phyloP scores from a whole-genome alignment of 2,888 invertebrate species.

The Pyrocoelia pectoralis region DNA sequence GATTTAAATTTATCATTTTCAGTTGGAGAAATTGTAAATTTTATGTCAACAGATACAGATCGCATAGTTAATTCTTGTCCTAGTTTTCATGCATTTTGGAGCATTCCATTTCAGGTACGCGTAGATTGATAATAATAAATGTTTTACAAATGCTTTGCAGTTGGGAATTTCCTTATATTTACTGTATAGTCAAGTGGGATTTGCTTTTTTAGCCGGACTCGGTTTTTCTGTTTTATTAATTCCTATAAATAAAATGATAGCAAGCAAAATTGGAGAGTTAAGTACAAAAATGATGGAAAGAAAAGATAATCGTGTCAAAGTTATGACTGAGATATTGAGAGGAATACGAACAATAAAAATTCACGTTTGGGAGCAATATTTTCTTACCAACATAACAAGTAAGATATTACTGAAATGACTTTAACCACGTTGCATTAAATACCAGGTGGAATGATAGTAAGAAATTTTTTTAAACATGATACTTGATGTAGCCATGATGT shows the following conservation, averaged over 20 bases:
- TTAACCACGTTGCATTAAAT: no score
- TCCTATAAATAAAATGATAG: slow-evolving; percentile 90
- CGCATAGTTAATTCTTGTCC: slow-evolving; percentile 95
- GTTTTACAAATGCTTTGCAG: slow-evolving; percentile 60
- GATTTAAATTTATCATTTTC: slow-evolving; percentile 60
- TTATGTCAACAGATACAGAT: slow-evolving; percentile 96
- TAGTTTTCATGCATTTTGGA: slow-evolving; percentile 97
- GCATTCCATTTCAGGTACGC: slow-evolving; percentile 87
- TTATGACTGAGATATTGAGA: slow-evolving; percentile 85
- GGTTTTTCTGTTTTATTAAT: slow-evolving; percentile 86
- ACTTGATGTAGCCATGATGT: no score
- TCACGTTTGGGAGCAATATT: slow-evolving; percentile 93
- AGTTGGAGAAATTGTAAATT: slow-evolving; percentile 92
- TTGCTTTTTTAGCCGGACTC: slow-evolving; percentile 91
- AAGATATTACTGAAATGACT: slow-evolving; percentile 46
- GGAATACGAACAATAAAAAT: slow-evolving; percentile 92
- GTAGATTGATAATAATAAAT: slow-evolving; percentile 77
- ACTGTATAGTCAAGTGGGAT: slow-evolving; percentile 86
- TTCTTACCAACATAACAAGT: slow-evolving; percentile 75
- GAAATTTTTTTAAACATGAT: no score
- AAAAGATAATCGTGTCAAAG: slow-evolving; percentile 89
- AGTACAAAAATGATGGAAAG: slow-evolving; percentile 89
- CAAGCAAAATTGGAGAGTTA: slow-evolving; percentile 85
- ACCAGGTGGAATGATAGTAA: no score
- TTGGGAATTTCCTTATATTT: slow-evolving; percentile 82